Percentiles rank a stretch among this genome's conserved stretches.
Evolutionary conservation across 2,888 invertebrate genomes (phyloP).

Genomic region (Conus canariensis): DNA sequence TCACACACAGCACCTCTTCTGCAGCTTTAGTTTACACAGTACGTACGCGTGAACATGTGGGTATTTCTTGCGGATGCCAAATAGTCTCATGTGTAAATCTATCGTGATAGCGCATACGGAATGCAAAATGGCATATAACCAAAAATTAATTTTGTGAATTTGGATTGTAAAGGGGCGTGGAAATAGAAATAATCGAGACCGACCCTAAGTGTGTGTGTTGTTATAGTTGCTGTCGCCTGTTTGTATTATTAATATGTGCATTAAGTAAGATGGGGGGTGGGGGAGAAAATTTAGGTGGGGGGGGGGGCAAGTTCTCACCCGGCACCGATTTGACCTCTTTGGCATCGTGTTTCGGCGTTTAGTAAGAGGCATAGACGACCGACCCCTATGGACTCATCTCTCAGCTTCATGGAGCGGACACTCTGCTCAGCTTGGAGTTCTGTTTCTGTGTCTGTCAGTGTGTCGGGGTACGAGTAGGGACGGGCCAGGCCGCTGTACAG

Average conservation of each 20-base stretch:
- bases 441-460: background rate
- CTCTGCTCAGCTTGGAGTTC: background rate
- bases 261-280: too few relatives aligned
- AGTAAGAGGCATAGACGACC: background rate
- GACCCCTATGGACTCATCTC: background rate
- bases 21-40: background rate
- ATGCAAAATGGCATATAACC: too few relatives aligned
- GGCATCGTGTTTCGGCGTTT: background rate
- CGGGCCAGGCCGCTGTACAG: background rate
- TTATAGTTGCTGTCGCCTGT: background rate
- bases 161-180: too few relatives aligned
- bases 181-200: background rate
- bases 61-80: background rate
- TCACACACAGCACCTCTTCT: background rate
- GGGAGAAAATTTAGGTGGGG: background rate
- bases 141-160: too few relatives aligned
- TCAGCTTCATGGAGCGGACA: background rate
- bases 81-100: too few relatives aligned
- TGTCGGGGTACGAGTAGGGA: background rate
- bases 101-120: too few relatives aligned
- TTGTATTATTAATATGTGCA: too few relatives aligned
- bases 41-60: background rate
- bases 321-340: background rate
- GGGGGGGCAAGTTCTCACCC: background rate
- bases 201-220: too few relatives aligned